Percentiles rank a stretch among this genome's conserved stretches.
Evolutionary conservation across 2,888 invertebrate species (phyloP).

Genomic region (Cybosia mesomella): DNA sequence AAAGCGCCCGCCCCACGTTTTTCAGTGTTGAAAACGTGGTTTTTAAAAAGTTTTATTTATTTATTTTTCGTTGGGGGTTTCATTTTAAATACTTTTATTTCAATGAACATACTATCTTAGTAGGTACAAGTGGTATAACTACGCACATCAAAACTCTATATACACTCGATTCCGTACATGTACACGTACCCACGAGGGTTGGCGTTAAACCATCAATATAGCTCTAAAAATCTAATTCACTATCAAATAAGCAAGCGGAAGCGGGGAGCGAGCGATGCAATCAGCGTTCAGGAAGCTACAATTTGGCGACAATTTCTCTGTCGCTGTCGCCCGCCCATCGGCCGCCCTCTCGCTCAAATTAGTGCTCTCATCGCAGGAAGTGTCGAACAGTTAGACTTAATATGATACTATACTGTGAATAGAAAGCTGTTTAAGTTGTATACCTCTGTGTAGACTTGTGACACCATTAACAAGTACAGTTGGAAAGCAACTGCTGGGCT

Average conservation of each 20-base stretch:
- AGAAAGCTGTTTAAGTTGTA: not conserved
- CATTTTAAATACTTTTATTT: too few species aligned
- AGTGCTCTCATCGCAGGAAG: conserved; percentile 48
- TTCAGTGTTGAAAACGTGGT: too few species aligned
- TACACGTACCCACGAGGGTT: not conserved
- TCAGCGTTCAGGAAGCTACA: conserved; percentile 74
- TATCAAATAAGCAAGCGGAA: conserved; percentile 67
- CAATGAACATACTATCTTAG: too few species aligned
- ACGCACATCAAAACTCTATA: not conserved
- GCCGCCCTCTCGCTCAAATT: conserved; percentile 56
- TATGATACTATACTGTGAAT: not conserved
- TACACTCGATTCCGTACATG: not conserved
- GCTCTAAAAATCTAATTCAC: conserved; percentile 57
- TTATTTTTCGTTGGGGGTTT: too few species aligned
- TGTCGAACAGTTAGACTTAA: conserved; percentile 1
- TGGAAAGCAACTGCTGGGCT: not conserved
- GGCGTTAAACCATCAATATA: conserved; percentile 35
- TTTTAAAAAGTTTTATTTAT: too few species aligned
- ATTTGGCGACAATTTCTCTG: conserved; percentile 73
- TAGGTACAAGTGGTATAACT: too few species aligned
- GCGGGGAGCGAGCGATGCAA: conserved; percentile 66
- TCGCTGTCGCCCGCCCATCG: conserved; percentile 33
- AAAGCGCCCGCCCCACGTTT: too few species aligned
- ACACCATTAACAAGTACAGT: not conserved
- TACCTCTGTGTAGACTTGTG: not conserved